phyloP scores from a whole-genome alignment of 2,888 invertebrate species.

The Amblyteles armatorius region DNA sequence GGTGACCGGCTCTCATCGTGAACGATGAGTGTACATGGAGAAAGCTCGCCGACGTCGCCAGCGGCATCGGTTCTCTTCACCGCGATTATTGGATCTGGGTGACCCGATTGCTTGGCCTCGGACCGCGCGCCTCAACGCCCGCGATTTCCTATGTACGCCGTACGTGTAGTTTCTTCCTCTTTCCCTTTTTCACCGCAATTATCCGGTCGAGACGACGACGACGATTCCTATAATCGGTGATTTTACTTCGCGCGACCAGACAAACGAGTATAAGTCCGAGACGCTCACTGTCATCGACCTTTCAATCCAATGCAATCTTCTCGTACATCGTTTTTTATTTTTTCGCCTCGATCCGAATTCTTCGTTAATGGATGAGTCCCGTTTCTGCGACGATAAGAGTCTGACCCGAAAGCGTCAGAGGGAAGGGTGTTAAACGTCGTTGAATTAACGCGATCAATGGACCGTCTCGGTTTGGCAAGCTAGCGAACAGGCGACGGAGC shows the following conservation, averaged over 20 bases:
- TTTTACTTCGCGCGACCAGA: slow-evolving; percentile 35
- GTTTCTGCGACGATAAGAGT: slow-evolving; percentile 30
- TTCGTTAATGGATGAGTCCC: slow-evolving; percentile 23
- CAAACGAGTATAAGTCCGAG: neutral
- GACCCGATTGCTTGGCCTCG: slow-evolving; percentile 80
- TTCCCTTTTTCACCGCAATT: slow-evolving; percentile 52
- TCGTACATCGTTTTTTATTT: neutral
- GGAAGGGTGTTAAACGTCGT: slow-evolving; percentile 28
- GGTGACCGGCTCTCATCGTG: neutral
- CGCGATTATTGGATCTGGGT: slow-evolving; percentile 83
- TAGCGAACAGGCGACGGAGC: neutral
- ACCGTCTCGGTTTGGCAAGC: slow-evolving; percentile 26
- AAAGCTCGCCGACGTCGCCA: slow-evolving; percentile 44
- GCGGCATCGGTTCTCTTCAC: slow-evolving; percentile 47
- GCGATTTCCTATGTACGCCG: slow-evolving; percentile 42
- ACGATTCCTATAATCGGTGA: slow-evolving; percentile 37
- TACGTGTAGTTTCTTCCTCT: slow-evolving; percentile 56
- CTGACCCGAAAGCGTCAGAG: neutral
- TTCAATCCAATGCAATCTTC: slow-evolving; percentile 44
- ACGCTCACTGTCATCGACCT: slow-evolving; percentile 48
- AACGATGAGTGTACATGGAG: slow-evolving; percentile 11
- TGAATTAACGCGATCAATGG: slow-evolving; percentile 55
- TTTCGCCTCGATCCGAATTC: neutral
- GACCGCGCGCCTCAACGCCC: slow-evolving; percentile 45
- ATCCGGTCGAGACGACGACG: slow-evolving; percentile 54